Conservation (phyloP, 2,113 vertebrate species). For the Percina caprodes region DNA sequence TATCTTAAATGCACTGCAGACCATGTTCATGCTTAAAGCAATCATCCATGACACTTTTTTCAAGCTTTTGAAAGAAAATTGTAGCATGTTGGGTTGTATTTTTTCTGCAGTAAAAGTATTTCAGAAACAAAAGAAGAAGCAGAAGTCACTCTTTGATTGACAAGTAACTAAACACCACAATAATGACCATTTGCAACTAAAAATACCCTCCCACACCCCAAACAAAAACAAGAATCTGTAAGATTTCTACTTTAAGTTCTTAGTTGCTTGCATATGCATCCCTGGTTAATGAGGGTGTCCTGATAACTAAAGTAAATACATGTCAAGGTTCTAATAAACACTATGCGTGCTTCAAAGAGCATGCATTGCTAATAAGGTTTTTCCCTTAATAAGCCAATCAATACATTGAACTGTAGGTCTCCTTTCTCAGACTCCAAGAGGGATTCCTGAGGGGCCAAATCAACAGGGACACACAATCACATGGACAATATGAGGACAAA, state of each 20-base stretch:
- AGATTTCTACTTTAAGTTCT: neutral
- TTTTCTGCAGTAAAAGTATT: neutral
- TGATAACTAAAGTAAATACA: slow-evolving; percentile 48
- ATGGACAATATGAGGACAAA: slow-evolving; percentile 69
- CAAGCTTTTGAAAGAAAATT: neutral
- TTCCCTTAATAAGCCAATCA: slow-evolving; percentile 82
- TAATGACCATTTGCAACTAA: neutral
- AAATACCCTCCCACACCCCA: neutral
- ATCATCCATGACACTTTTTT: neutral
- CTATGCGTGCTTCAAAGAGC: slow-evolving; percentile 57
- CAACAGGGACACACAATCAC: slow-evolving; percentile 77
- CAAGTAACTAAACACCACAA: neutral
- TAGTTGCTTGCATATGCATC: neutral
- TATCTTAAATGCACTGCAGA: neutral
- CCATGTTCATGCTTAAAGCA: neutral
- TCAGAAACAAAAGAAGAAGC: neutral
- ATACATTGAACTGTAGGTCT: slow-evolving; percentile 75
- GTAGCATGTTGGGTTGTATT: neutral
- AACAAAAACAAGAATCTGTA: neutral
- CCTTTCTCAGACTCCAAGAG: slow-evolving; percentile 55
- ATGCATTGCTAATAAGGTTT: slow-evolving; percentile 73
- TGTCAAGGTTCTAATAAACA: slow-evolving; percentile 55
- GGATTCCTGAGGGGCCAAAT: slow-evolving; percentile 72
- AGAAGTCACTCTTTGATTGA: neutral
- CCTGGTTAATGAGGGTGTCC: slow-evolving; percentile 43